A percentile compares a stretch with the other conserved stretches of the same genome.
phyloP scores from a whole-genome alignment of 2,113 vertebrate species.

The Muscicapa adusta region DNA sequence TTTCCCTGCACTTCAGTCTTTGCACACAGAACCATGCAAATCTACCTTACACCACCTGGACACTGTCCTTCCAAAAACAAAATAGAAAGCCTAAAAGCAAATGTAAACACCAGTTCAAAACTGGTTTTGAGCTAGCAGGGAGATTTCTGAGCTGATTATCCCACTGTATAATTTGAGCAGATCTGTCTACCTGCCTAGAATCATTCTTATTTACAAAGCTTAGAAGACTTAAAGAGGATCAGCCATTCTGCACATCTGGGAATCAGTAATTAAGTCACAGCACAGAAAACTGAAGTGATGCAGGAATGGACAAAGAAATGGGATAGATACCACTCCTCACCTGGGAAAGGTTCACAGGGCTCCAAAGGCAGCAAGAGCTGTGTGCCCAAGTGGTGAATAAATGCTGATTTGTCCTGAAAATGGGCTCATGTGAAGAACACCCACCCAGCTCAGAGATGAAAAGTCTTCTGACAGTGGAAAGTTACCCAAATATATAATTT shows the following conservation, averaged over 20 bases:
- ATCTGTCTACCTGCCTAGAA: background rate
- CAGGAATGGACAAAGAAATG: background rate
- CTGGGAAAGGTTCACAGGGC: background rate
- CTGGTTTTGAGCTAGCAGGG: background rate
- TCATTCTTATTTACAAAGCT: background rate
- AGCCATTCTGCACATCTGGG: background rate
- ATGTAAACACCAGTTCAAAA: rapidly evolving
- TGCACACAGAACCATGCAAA: background rate
- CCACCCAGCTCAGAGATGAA: background rate
- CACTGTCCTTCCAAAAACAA: background rate
- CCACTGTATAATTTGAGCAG: background rate
- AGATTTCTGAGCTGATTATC: background rate
- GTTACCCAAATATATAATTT: background rate
- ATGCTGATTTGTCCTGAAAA: background rate
- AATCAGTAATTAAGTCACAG: background rate
- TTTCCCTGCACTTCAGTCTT: background rate
- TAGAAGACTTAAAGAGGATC: background rate
- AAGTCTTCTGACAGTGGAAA: background rate
- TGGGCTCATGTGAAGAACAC: background rate
- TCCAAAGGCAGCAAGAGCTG: background rate
- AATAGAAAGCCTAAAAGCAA: background rate
- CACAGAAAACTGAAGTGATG: background rate
- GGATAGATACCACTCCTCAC: background rate
- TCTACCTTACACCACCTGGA: background rate
- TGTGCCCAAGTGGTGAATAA: background rate